Evolutionary conservation across 2,888 invertebrate genomes (phyloP), one percentile per base, ranked within the genome.

Genomic region (Unio delphinus): DNA sequence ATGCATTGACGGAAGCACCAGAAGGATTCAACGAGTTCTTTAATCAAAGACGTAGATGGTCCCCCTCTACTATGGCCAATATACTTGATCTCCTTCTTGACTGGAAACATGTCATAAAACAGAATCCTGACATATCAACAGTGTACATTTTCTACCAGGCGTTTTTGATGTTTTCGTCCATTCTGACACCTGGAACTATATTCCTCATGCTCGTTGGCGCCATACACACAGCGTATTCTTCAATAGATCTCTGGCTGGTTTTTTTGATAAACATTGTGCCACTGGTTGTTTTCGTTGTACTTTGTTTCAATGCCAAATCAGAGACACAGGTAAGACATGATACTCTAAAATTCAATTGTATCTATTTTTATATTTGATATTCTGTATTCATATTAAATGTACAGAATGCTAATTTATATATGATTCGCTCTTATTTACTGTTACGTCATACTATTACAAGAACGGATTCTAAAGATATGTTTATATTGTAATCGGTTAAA

Each of bases 21-120:
- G 99, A 99, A 72, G 77, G 80, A 8, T 88, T 88, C 74, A 77
- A 84, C 66, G 86, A 86, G 78, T 99, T 99, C 90, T 99, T 96
- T 92, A 99, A 98, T 88, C 99, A 99, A 90, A 94, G 99, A 75
- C 94, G 99, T 88, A 93, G 99, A 81, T 99, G 99, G 99, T 97
- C 97, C 74, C 98, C 99, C 8, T 99, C 99, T 0, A 99, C 99
- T 60, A 95, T 99, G 89, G 98, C 99, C 75, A 99, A 99, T 90
- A 98, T 99, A 89, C 95, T 98, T 94, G 99, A 99, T 91, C 92
- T 99, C 85, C 73, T 87, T 18, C 58, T 75, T 68, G 76, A 75
- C 70, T 81, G 81, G 80, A 71, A 68, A 45, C 72, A 70, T 54
- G 76, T 79, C 18, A 96, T 98, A 75, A 94, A 95, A 90, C 95